Percentiles rank a stretch among this genome's conserved stretches.
phyloP scores from a whole-genome alignment of 1,140 invertebrate species.

The Leptestheria dahalacensis region DNA sequence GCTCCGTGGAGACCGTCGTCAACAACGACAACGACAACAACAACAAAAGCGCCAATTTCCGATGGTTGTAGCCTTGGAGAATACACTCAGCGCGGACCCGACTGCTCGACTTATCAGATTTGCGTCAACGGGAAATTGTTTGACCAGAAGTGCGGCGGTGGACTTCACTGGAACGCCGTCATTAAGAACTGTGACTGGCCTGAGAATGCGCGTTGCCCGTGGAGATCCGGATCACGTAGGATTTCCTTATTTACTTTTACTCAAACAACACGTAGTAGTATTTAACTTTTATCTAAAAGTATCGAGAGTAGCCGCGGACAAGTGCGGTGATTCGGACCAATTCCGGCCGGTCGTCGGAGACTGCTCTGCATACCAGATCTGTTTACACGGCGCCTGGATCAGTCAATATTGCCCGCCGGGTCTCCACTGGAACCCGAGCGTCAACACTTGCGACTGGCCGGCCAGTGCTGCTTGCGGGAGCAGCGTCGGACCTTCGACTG shows the following conservation, averaged over 20 bases:
- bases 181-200: slow-evolving; percentile 57
- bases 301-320: not conserved
- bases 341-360: slow-evolving; percentile 1
- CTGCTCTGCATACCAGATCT: slow-evolving; percentile 12
- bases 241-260: too few relatives aligned
- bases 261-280: too few relatives aligned
- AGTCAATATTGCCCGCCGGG: slow-evolving; percentile 49
- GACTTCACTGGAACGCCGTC: slow-evolving; percentile 60
- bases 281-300: not conserved
- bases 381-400: slow-evolving; percentile 21
- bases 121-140: slow-evolving; percentile 63
- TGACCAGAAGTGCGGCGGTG: slow-evolving; percentile 49
- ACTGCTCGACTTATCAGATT: slow-evolving; percentile 55
- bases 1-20: slow-evolving; percentile 10
- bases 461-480: not conserved
- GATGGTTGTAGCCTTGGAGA: slow-evolving; percentile 50
- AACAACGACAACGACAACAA: slow-evolving; percentile 14
- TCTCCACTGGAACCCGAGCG: slow-evolving; percentile 51
- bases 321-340: not conserved
- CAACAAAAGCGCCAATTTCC: slow-evolving; percentile 10
- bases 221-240: not conserved
- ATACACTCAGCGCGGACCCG: slow-evolving; percentile 42
- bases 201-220: slow-evolving; percentile 41
- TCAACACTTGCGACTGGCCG: slow-evolving; percentile 8
- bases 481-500: slow-evolving; percentile 33